phyloP scores from a whole-genome alignment of 2,113 vertebrate species.

The Centrocercus urophasianus region DNA sequence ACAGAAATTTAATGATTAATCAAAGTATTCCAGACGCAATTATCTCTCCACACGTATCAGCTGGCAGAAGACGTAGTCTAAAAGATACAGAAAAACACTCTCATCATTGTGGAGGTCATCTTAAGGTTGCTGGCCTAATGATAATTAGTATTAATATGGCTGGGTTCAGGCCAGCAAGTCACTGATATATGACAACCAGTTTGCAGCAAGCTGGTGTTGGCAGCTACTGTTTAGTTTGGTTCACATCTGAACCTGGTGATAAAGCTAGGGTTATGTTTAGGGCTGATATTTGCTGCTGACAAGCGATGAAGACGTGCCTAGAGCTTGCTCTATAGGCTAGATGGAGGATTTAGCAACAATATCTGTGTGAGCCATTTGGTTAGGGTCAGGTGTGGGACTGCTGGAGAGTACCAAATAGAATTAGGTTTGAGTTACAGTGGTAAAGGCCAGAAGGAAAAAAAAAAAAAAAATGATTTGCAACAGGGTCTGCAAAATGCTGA shows the following conservation, averaged over 20 bases:
- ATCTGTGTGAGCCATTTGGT: background rate
- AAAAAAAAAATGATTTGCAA: background rate
- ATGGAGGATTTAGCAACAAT: background rate
- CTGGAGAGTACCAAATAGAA: background rate
- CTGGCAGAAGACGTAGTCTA: background rate
- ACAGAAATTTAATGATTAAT: background rate
- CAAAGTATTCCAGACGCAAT: background rate
- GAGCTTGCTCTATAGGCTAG: background rate
- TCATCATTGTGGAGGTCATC: background rate
- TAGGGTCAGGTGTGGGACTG: background rate
- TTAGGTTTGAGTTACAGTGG: background rate
- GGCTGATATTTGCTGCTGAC: background rate
- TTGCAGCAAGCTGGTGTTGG: background rate
- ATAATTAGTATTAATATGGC: background rate
- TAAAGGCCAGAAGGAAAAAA: background rate
- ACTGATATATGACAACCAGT: background rate
- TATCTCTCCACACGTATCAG: background rate
- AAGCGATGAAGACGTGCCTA: background rate
- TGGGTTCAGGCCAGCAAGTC: background rate
- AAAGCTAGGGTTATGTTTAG: background rate
- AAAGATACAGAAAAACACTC: background rate
- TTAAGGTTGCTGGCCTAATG: background rate
- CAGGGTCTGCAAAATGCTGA: background rate
- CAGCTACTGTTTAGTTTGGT: background rate
- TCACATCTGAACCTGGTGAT: background rate